These are phyloP conservation scores for Seriola rivoliana DNA, from an alignment of 2,113 vertebrate species.

Conservation along the genomic window DNA sequence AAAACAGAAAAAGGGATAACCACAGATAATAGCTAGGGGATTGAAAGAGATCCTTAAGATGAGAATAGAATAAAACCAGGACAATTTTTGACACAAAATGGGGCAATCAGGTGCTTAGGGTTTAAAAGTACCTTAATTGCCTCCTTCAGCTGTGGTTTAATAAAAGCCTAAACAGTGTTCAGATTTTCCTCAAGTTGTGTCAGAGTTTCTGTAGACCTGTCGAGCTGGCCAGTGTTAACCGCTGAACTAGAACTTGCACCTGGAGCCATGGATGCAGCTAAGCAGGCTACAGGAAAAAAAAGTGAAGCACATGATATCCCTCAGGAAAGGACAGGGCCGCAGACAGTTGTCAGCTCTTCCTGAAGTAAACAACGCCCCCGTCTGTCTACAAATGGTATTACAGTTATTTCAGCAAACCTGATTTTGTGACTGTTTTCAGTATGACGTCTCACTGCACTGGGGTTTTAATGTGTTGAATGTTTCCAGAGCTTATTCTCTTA, in stretches of 20 bases:
- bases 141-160: too few relatives aligned
- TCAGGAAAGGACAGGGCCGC: neutral
- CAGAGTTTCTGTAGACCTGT: too few relatives aligned
- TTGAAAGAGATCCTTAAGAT: neutral
- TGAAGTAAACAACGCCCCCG: slow-evolving; percentile 20
- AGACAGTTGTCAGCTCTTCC: neutral
- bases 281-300: neutral
- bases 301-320: neutral
- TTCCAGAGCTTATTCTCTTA: neutral
- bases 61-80: too few relatives aligned
- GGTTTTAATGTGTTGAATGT: neutral
- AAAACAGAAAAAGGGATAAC: neutral
- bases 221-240: neutral
- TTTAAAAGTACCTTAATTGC: too few relatives aligned
- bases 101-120: too few relatives aligned
- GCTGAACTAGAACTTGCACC: neutral
- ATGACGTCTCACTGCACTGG: neutral
- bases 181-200: too few relatives aligned
- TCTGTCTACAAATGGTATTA: slow-evolving; percentile 25
- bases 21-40: neutral
- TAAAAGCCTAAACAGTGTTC: too few relatives aligned
- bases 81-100: too few relatives aligned
- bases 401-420: neutral
- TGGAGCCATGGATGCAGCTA: neutral
- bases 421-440: neutral